A percentile compares a stretch with the other conserved stretches of the same genome.
Evolutionary conservation across 2,113 vertebrate genomes (phyloP).

Genomic region (Shinisaurus crocodilurus): DNA sequence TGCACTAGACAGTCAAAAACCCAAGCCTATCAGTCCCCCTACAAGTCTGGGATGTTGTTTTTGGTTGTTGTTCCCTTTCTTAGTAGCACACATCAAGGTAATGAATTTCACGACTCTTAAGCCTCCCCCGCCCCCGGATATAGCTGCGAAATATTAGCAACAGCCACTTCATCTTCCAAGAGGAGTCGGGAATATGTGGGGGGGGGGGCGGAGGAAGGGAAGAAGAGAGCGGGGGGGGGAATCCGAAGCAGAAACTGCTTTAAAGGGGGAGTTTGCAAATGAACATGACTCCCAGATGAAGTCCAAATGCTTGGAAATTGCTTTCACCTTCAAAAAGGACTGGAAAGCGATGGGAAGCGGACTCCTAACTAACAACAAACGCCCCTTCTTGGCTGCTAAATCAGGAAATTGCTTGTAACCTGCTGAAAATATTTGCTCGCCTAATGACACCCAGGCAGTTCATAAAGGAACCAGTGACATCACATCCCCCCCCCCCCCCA

Average conservation of each 20-base stretch:
- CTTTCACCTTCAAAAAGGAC: conserved; percentile 50
- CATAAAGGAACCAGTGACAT: conserved; percentile 5
- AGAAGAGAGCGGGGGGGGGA: conserved; percentile 3
- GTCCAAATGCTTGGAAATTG: conserved; percentile 64
- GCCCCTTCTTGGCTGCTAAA: conserved; percentile 32
- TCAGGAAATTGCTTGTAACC: conserved; percentile 29
- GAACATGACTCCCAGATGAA: conserved; percentile 72
- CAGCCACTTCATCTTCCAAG: conserved; percentile 23
- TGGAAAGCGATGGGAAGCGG: conserved; percentile 45
- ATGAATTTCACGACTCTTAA: conserved; percentile 62
- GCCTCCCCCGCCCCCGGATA: conserved; percentile 20
- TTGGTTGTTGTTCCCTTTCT: conserved; percentile 26
- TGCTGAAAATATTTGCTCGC: conserved; percentile 35
- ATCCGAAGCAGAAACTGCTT: conserved; percentile 18
- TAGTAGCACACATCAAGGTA: conserved; percentile 54
- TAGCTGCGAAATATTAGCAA: conserved; percentile 52
- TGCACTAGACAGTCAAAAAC: no score
- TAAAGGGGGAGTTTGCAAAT: conserved; percentile 66
- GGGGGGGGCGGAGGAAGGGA: background rate
- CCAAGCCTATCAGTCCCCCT: background rate
- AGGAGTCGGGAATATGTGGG: background rate
- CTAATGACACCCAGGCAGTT: conserved; percentile 39
- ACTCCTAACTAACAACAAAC: background rate
- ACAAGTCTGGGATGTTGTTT: conserved; percentile 49
- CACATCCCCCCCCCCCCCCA: background rate